Conservation (phyloP, 2,797 vertebrate species). For the Bucorvus abyssinicus region DNA sequence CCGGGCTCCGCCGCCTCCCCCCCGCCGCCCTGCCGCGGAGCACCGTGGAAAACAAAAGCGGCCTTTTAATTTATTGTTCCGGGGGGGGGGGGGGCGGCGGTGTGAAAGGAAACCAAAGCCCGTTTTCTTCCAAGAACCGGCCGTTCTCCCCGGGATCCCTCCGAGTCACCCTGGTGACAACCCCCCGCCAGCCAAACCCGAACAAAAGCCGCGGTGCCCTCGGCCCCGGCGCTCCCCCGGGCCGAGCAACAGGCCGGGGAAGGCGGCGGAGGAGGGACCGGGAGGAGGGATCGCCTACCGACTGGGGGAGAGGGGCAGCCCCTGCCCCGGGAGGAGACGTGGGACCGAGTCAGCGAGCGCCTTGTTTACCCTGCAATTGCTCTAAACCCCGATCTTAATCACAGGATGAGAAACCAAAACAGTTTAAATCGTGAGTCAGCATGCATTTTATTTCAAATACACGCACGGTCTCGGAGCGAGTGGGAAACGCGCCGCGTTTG, state of each 20-base stretch:
- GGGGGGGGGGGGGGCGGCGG: not conserved
- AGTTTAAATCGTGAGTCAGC: constrained; percentile 65
- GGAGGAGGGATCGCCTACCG: not conserved
- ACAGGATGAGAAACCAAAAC: constrained; percentile 54
- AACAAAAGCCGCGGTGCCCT: constrained; percentile 53
- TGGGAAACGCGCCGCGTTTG: not conserved
- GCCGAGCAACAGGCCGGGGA: constrained; percentile 43
- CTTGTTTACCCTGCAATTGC: constrained; percentile 41
- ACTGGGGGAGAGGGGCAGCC: not conserved
- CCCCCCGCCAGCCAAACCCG: not conserved
- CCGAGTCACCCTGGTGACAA: constrained; percentile 51
- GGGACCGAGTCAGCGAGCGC: not conserved
- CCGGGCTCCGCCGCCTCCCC: constrained; percentile 23
- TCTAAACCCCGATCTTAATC: constrained; percentile 38
- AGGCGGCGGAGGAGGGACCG: not conserved
- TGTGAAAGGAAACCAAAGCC: constrained; percentile 58
- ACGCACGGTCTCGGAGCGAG: not conserved
- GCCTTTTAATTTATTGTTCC: constrained; percentile 75
- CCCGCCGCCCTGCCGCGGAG: constrained; percentile 46
- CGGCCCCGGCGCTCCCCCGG: not conserved
- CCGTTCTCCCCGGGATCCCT: constrained; percentile 48
- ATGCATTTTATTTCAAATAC: not conserved
- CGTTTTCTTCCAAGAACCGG: constrained; percentile 21
- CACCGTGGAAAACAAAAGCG: constrained; percentile 74
- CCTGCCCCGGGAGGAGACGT: not conserved